phyloP scores from a whole-genome alignment of 1,140 invertebrate genomes.

The Drosophila baimaii region DNA sequence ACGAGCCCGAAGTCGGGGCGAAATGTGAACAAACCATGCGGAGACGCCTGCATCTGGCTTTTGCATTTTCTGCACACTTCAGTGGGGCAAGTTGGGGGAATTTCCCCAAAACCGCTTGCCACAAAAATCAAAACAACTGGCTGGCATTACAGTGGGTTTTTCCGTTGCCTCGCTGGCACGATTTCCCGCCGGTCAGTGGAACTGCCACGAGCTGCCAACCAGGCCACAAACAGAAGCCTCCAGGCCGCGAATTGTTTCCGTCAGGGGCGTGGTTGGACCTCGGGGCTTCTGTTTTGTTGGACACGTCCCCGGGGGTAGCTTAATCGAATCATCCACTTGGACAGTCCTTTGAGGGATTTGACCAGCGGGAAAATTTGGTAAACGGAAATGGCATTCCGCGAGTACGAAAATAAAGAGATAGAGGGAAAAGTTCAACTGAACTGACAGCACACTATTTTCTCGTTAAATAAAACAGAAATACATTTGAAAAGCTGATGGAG shows the following conservation, averaged over 20 bases:
- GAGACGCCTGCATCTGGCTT: constrained; percentile 6
- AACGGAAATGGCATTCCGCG: background rate
- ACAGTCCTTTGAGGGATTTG: constrained; percentile 10
- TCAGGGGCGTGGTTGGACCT: background rate
- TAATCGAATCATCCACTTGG: constrained; percentile 36
- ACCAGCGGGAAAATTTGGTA: background rate
- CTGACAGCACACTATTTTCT: background rate
- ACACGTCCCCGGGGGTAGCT: background rate
- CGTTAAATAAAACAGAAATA: background rate
- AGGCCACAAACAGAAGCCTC: constrained; percentile 25
- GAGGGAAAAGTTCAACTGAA: background rate
- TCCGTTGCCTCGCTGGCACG: constrained; percentile 15
- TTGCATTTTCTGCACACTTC: constrained; percentile 19
- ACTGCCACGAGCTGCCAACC: constrained; percentile 17
- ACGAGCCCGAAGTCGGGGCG: constrained; percentile 59
- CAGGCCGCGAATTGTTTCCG: constrained; percentile 20
- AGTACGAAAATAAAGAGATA: background rate
- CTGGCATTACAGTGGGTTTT: constrained; percentile 32
- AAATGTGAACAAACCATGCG: constrained; percentile 72
- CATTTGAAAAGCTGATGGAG: too few relatives aligned
- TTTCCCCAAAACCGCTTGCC: constrained; percentile 17
- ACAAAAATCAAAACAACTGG: constrained; percentile 39
- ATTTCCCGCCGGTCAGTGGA: constrained; percentile 20
- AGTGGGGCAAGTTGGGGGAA: constrained; percentile 27
- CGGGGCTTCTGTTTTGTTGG: constrained; percentile 8